Evolutionary conservation across 1,140 invertebrate species (phyloP).

Genomic region (Pseudomyrmex concolor): DNA sequence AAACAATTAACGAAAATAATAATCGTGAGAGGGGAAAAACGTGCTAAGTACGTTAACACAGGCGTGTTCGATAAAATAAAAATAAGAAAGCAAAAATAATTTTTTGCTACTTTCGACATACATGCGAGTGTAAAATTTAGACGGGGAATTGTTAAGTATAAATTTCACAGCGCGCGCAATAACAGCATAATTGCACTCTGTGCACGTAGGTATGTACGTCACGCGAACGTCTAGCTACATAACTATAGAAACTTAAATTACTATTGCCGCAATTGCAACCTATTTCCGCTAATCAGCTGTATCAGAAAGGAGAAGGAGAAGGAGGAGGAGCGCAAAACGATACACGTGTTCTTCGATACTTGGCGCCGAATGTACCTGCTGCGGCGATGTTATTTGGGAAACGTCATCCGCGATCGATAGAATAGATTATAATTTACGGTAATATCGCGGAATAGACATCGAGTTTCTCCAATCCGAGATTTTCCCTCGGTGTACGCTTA

Average conservation of each 20-base stretch:
- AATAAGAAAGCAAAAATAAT: conserved; percentile 46
- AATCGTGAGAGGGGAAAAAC: conserved; percentile 7
- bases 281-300: conserved; percentile 38
- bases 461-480: neutral
- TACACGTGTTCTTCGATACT: neutral
- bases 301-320: neutral
- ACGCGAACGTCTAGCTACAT: conserved; percentile 28
- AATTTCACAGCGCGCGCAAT: conserved; percentile 60
- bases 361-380: neutral
- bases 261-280: conserved; percentile 50
- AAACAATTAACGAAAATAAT: conserved; percentile 12
- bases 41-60: conserved; percentile 46
- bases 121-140: conserved; percentile 59
- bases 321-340: neutral
- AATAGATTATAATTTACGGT: neutral
- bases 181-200: conserved; percentile 30
- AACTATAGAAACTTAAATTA: conserved; percentile 41
- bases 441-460: neutral
- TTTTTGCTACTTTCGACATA: conserved; percentile 31
- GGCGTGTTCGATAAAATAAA: conserved; percentile 10
- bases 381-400: neutral
- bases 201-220: conserved; percentile 42
- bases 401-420: neutral
- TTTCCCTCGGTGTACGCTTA: neutral
- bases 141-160: conserved; percentile 65